Evolutionary conservation across 2,888 invertebrate genomes (phyloP), one percentile per base, ranked within the genome.

Genomic region (Agrotis puta): DNA sequence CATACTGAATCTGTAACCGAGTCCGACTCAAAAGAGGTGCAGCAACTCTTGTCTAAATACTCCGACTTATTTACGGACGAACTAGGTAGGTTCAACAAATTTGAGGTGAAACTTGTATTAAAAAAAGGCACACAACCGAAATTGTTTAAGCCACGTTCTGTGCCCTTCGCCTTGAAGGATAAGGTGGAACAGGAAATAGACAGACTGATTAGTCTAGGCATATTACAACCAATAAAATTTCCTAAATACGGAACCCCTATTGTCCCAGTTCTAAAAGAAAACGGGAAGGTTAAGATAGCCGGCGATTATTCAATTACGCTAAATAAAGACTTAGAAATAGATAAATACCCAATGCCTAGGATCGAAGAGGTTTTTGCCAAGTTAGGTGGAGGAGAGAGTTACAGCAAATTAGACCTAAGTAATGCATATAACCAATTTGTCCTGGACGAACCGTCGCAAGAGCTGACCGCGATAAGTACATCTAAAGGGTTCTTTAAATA

Each of bases 281-380:
- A 56, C 24, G 73, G 59, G 5, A 68, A 48, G 7, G 11, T 64
- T 16, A 64, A 51, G 50, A 58, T 57, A 22, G 64, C 62, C 2
- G 68, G 61, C 13, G 73, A 64, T 57, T 72, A 62, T 51, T 59
- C 71, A 1, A 16, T 45, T 11, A 87, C 85, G 1, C 45, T 85
- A 63, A 88, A 87, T 67, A 82, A 83, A 59, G 76, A 74, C 59
- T 57, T 88, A 33, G 65, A 75, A 27, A 83, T 87, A 24, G 88
- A 88, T 24, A 81, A 77, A n/a, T 84, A 84, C 16, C 81, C 82
- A 0, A 24, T 86, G n/a, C 82, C 85, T 16, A 22, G 78, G n/a
- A 82, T 83, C 18, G 83, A 83, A 22, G 83, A 83, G 22, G 77
- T 84, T 5, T 86, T 84, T 66, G 69, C 84, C 18, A 82, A 82